Conservation (phyloP, 2,797 vertebrate species). For the Tympanoctomys barrerae region DNA sequence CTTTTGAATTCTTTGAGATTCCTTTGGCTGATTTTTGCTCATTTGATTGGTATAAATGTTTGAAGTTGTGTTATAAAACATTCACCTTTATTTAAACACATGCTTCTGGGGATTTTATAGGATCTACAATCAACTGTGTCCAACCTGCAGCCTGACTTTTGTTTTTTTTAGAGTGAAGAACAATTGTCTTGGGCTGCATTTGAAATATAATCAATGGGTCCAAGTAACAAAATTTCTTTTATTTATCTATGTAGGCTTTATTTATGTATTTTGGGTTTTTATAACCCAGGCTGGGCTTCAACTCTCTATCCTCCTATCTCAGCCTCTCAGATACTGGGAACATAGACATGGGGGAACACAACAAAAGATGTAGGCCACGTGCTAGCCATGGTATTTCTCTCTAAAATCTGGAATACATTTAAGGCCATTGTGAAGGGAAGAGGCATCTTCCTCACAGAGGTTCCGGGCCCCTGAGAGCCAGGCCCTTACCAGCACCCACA, state of each 20-base stretch:
- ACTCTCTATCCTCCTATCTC: not conserved
- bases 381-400: not conserved
- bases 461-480: not conserved
- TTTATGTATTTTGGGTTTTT: not conserved
- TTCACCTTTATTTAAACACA: not conserved
- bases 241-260: not conserved
- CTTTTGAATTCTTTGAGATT: slow-evolving; percentile 15
- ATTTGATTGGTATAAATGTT: slow-evolving; percentile 33
- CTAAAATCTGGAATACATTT: slow-evolving; percentile 20
- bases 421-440: not conserved
- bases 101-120: not conserved
- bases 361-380: not conserved
- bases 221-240: not conserved
- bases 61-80: not conserved
- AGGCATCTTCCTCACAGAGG: not conserved
- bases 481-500: not conserved
- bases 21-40: slow-evolving; percentile 37
- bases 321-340: not conserved
- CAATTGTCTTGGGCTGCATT: not conserved
- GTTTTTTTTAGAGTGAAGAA: not conserved
- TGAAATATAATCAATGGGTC: not conserved
- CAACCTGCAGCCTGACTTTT: not conserved
- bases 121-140: not conserved
- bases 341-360: no score
- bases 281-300: not conserved